These are phyloP conservation scores for Bujurquina vittata DNA, from an alignment of 2,113 vertebrate species.

Conservation along the genomic window DNA sequence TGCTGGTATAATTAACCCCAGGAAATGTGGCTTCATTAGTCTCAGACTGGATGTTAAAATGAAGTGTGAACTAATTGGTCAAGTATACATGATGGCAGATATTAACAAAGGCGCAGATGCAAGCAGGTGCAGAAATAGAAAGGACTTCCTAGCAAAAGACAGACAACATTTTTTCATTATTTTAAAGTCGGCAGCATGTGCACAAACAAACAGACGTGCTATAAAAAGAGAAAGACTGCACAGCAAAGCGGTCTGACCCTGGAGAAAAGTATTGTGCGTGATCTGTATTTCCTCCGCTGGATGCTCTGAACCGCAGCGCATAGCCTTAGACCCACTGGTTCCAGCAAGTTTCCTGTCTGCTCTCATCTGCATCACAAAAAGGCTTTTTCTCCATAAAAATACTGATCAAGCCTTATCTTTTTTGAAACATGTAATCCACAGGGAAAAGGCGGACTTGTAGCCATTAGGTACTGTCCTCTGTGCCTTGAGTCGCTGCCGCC, in stretches of 20 bases:
- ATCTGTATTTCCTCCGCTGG: conserved; percentile 12
- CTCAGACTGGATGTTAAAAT: conserved; percentile 46
- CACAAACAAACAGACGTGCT: not conserved
- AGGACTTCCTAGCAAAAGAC: not conserved
- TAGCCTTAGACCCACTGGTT: conserved; percentile 28
- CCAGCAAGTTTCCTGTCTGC: conserved; percentile 50
- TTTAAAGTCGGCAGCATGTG: not conserved
- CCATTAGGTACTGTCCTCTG: conserved; percentile 61
- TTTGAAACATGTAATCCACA: conserved; percentile 57
- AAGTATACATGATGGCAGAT: conserved; percentile 25
- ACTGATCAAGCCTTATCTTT: conserved; percentile 56
- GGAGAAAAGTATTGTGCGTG: conserved; percentile 1
- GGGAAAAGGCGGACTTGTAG: conserved; percentile 49
- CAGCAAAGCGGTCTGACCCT: not conserved
- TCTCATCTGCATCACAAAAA: conserved; percentile 69
- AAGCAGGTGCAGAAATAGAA: conserved; percentile 1
- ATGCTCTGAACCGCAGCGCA: conserved; percentile 43
- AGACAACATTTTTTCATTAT: not conserved
- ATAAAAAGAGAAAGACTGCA: not conserved
- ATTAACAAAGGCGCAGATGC: conserved; percentile 12
- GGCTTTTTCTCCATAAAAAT: conserved; percentile 48
- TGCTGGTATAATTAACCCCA: conserved; percentile 63
- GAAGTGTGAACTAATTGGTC: conserved; percentile 55
- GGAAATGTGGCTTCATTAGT: conserved; percentile 64
- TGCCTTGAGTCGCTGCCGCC: conserved; percentile 33